Percentiles rank a stretch among this genome's conserved stretches.
Evolutionary conservation across 2,888 invertebrate species (phyloP).

Genomic region (Noctua janthina): DNA sequence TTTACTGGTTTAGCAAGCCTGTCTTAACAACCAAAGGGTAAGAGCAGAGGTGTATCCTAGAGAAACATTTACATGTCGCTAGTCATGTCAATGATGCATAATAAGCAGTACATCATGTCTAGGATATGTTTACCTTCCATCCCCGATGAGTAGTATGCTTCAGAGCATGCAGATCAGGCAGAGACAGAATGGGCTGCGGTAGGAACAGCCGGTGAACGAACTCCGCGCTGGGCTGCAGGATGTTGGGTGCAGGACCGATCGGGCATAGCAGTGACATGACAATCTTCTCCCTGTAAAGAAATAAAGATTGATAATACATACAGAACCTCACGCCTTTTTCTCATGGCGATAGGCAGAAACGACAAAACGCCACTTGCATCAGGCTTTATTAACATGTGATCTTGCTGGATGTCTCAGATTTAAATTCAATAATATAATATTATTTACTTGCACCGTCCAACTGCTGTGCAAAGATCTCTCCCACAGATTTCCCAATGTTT

Average conservation of each 20-base stretch:
- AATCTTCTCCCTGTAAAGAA: slow-evolving; percentile 95
- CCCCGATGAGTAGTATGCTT: slow-evolving; percentile 95
- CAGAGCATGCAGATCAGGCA: slow-evolving; percentile 96
- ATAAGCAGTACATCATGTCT: not conserved
- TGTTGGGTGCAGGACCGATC: slow-evolving; percentile 98
- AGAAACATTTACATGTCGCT: not conserved
- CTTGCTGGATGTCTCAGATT: too few relatives aligned
- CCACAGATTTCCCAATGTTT: too few relatives aligned
- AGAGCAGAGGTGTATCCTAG: not conserved
- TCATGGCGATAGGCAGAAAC: too few relatives aligned
- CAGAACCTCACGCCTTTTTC: too few relatives aligned
- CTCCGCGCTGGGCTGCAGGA: slow-evolving; percentile 96
- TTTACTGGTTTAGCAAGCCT: not conserved
- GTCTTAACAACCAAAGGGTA: not conserved
- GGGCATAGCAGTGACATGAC: slow-evolving; percentile 99
- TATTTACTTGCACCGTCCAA: too few relatives aligned
- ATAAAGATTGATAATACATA: not conserved
- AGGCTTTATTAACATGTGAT: too few relatives aligned
- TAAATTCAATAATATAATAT: too few relatives aligned
- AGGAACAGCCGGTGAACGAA: slow-evolving; percentile 98
- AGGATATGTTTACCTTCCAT: slow-evolving; percentile 91
- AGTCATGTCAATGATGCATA: not conserved
- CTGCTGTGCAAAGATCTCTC: too few relatives aligned
- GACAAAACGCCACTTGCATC: too few relatives aligned
- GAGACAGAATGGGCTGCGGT: slow-evolving; percentile 97